Base-by-base conservation (phyloP, 1,140 invertebrate species). In the Euwallacea fornicatus region DNA sequence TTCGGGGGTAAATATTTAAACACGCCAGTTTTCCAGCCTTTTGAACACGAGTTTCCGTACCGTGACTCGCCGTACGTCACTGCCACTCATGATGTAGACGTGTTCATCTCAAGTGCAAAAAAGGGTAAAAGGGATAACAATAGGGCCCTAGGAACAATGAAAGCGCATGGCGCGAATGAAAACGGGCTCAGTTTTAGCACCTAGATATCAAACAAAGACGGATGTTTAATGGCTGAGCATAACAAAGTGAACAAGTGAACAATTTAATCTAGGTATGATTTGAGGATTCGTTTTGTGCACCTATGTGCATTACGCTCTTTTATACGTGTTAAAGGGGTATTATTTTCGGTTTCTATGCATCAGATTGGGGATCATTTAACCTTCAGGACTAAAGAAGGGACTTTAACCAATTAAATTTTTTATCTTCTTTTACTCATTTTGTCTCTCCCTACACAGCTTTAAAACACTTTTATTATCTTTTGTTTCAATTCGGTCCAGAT, bases 91-190 rank as follows among this genome's bases (percentile, higher is more conserved):
- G 55, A 58, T 68, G 41, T 55, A 68, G 66, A 68, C 66, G 66
- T 68, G 66, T 68, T 68, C 66, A 68, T 68, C 66, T 68, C 66
- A 68, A 68, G 55, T 68, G 66, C 66, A 68, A 68, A 68, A 68
- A 68, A 68, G 66, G 66, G 66, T 68, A 68, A 68, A 68, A 68
- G 53, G 66, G 66, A 68, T 68, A 68, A 68, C 66, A 68, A 68
- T 68, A 42, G 55, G 42, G 56, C 55, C 43, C 13, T 10, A 7
- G 43, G 47, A 68, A 68, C 66, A 68, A 68, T 68, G 66, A 46
- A 56, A 46, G 66, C 66, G 66, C 66, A 68, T 13, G 56, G 56
- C 66, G 54, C 66, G 66, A 56, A 68, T 68, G 66, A 68, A 68
- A 68, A 60, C 66, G 55, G 13, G 66, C 66, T 68, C 55, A 68